Evolutionary conservation across 1,140 invertebrate genomes (phyloP).

Genomic region (Drosophila grimshawi): DNA sequence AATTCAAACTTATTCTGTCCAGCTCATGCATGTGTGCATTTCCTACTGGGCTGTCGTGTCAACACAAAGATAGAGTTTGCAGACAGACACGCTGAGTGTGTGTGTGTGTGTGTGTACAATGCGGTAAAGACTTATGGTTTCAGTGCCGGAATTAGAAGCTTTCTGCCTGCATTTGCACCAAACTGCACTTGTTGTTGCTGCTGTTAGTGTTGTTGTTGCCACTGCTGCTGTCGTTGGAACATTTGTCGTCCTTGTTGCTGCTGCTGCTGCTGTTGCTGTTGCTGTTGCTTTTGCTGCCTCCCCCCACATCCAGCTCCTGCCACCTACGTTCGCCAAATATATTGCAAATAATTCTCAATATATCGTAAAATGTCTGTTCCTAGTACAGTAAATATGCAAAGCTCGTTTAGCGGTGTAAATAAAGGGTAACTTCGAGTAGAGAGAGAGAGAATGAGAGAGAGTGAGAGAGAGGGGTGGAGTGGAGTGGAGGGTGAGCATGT

Average conservation of each 20-base stretch:
- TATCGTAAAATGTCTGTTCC: slow-evolving; percentile 82
- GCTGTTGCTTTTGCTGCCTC: slow-evolving; percentile 40
- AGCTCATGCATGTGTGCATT: background rate
- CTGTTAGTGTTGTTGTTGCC: slow-evolving; percentile 46
- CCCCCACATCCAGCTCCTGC: background rate
- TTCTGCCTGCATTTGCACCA: slow-evolving; percentile 80
- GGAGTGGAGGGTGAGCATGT: background rate
- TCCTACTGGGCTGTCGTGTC: slow-evolving; percentile 25
- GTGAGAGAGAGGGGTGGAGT: background rate
- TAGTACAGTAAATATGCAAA: slow-evolving; percentile 82
- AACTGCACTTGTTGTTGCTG: slow-evolving; percentile 52
- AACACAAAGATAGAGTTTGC: slow-evolving; percentile 20
- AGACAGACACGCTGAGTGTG: slow-evolving; percentile 1
- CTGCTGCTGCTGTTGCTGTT: slow-evolving; percentile 61
- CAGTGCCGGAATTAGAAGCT: slow-evolving; percentile 81
- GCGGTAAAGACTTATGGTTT: slow-evolving; percentile 83
- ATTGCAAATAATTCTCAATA: slow-evolving; percentile 83
- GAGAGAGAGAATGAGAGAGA: background rate
- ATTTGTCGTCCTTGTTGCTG: slow-evolving; percentile 82
- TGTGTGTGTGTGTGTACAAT: slow-evolving; percentile 64
- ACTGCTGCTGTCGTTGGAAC: slow-evolving; percentile 69
- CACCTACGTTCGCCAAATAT: slow-evolving; percentile 62
- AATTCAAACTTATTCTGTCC: background rate
- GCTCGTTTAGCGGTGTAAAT: slow-evolving; percentile 78
- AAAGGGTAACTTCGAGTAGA: slow-evolving; percentile 21